Conservation (phyloP, 2,888 invertebrate species). For the Adelognathus sp. region DNA sequence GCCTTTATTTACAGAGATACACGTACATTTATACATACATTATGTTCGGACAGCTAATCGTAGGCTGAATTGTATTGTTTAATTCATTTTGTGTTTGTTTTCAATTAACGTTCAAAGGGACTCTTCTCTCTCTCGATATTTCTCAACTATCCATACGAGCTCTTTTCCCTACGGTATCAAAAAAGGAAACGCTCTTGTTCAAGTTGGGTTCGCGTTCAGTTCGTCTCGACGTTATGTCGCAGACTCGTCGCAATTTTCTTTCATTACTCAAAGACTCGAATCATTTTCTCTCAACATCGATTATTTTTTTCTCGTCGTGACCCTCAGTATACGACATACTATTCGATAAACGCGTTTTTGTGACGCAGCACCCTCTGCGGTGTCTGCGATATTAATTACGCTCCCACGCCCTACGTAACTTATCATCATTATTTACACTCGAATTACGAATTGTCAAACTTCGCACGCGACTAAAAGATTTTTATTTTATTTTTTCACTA, state of each 20-base stretch:
- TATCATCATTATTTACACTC: constrained; percentile 58
- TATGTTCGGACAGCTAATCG: constrained; percentile 65
- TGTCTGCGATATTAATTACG: neutral
- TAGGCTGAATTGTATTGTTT: constrained; percentile 57
- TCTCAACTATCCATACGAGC: constrained; percentile 47
- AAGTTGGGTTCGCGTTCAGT: constrained; percentile 9
- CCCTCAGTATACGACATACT: neutral
- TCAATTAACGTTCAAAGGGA: constrained; percentile 32
- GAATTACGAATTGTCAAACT: constrained; percentile 50
- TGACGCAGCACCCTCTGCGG: neutral
- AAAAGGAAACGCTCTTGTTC: constrained; percentile 57
- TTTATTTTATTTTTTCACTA: neutral
- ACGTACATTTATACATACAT: constrained; percentile 70
- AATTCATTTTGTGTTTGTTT: constrained; percentile 3
- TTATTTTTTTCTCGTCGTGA: neutral
- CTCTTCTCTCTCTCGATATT: constrained; percentile 50
- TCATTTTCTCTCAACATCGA: constrained; percentile 8
- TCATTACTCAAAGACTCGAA: constrained; percentile 12
- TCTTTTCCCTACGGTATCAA: constrained; percentile 60
- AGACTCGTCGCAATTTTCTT: constrained; percentile 18
- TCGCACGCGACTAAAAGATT: neutral
- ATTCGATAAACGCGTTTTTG: constrained; percentile 4
- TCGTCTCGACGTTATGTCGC: neutral
- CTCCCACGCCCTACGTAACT: constrained; percentile 20
- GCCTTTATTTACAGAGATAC: constrained; percentile 73